These are phyloP conservation scores for Candoia aspera DNA, from an alignment of 2,113 vertebrate genomes.

Conservation along the genomic window DNA sequence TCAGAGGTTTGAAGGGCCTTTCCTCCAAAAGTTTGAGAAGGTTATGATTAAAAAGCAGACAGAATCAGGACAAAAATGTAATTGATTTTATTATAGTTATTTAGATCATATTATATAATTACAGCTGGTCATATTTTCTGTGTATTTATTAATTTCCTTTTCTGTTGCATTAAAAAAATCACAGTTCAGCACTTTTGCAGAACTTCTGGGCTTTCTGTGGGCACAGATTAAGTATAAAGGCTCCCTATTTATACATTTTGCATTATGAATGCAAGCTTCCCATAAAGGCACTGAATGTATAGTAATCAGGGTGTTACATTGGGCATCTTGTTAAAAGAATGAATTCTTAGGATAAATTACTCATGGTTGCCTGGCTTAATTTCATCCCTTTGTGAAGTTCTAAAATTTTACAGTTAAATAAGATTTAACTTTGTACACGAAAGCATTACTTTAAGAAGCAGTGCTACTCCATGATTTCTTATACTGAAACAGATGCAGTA, in stretches of 20 bases:
- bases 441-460: constrained; percentile 48
- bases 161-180: not conserved
- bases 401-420: constrained; percentile 34
- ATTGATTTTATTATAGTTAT: not conserved
- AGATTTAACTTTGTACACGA: not conserved
- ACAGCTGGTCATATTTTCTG: not conserved
- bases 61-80: not conserved
- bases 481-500: constrained; percentile 52
- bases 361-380: constrained; percentile 41
- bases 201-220: not conserved
- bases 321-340: constrained; percentile 17
- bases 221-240: not conserved
- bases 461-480: constrained; percentile 64
- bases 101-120: not conserved
- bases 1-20: not conserved
- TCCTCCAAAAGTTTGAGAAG: not conserved
- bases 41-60: not conserved
- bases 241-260: constrained; percentile 9
- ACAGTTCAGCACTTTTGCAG: not conserved
- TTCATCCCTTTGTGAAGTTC: constrained; percentile 36
- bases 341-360: constrained; percentile 9
- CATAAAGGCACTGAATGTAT: not conserved
- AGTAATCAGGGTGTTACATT: not conserved
- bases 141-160: not conserved
- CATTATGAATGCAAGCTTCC: not conserved